Conservation (phyloP, 2,888 invertebrate genomes). For the Carpatolechia fugitivella region DNA sequence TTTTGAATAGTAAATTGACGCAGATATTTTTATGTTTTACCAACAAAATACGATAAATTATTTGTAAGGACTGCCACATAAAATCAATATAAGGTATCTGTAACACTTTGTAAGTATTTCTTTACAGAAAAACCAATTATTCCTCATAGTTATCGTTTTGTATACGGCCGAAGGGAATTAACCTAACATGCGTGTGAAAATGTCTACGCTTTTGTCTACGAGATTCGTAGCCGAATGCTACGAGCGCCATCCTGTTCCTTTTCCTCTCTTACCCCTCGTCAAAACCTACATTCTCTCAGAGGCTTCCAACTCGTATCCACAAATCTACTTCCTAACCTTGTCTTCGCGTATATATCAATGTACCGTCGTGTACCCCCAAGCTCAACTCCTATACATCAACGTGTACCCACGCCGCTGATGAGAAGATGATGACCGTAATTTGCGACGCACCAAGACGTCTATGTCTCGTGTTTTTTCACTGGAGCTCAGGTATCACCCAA, state of each 20-base stretch:
- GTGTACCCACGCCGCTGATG: slow-evolving; percentile 74
- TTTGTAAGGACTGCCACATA: no score
- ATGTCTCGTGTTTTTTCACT: slow-evolving; percentile 78
- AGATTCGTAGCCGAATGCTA: no score
- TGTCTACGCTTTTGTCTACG: no score
- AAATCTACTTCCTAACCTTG: not conserved
- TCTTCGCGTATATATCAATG: slow-evolving; percentile 25
- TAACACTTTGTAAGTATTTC: no score
- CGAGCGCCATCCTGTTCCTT: no score
- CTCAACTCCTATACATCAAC: slow-evolving; percentile 71
- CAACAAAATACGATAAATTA: not conserved
- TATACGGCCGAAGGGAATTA: no score
- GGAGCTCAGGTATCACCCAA: slow-evolving; percentile 75
- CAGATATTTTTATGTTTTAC: not conserved
- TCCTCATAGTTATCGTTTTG: no score
- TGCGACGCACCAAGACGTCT: slow-evolving; percentile 79
- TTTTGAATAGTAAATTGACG: not conserved
- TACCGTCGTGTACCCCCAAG: slow-evolving; percentile 45
- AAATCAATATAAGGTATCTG: no score
- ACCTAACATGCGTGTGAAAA: no score
- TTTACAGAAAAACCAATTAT: no score
- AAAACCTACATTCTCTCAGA: slow-evolving; percentile 13
- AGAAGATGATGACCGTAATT: slow-evolving; percentile 79
- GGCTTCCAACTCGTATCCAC: slow-evolving; percentile 13
- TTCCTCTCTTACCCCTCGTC: not conserved